Base-by-base conservation (phyloP, 2,113 vertebrate species). In the Cettia cetti region DNA sequence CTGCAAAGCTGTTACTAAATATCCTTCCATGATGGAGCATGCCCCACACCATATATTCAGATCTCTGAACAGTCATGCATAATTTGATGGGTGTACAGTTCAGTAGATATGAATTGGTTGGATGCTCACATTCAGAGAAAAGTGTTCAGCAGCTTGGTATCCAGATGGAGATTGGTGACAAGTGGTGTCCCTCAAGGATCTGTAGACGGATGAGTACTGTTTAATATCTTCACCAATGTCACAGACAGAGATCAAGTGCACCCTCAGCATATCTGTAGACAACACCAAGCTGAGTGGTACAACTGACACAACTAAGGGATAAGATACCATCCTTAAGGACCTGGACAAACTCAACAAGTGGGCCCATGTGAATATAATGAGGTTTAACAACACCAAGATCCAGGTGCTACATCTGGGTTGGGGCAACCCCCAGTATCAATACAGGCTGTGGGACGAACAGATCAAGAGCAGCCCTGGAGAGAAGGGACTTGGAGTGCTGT, bases 401-500 rank as follows among this genome's bases (percentile, higher is more conserved):
- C 9, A 44, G 26, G 6, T 18, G 26, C 37, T 68, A 47, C 14
- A 27, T 11, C 28, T 54, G 7, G 6, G 7, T 45, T 9, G 5
- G 31, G 9, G 8, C 11, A 42, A 50, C 4, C 21, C 2, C 16
- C 8, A 30, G 21, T 18, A 31, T 14, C 11, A 50, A 7, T 2
- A 1, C 14, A 52, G 17, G 5, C 17, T 52, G 37, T 1, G 13
- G 31, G 13, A 60, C 37, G 53, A 68, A 6, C 7, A 77, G 33
- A 8, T 12, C 0, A 0, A 52, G 17, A 52, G 33, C 7, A 77
- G 44, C 14, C 17, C 11, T 12, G 17, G 0, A 2, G 1, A 44
- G 17, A 33, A 86, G 26, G 26, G 53, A 4, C 2, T 33, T 66
- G 26, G 26, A 10, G 21, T 37, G 26, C 21, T 59, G 52, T n/a